phyloP scores from a whole-genome alignment of 2,888 invertebrate genomes.

The Drosophila fungiperda region DNA sequence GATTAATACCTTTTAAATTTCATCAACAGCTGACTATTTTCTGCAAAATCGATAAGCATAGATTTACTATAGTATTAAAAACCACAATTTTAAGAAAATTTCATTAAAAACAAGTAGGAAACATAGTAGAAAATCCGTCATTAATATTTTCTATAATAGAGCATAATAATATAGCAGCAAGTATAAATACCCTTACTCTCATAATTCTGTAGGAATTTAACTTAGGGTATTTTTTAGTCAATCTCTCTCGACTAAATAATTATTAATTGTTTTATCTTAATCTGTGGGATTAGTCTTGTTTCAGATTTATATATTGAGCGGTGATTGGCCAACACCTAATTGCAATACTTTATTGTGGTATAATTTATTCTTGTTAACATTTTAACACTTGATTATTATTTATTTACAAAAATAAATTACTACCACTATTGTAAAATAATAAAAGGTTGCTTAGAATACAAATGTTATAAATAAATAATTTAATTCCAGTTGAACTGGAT shows the following conservation, averaged over 20 bases:
- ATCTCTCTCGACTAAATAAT: background rate
- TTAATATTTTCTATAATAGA: background rate
- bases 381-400: background rate
- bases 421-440: background rate
- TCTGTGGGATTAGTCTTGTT: background rate
- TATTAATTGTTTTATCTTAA: background rate
- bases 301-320: background rate
- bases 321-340: background rate
- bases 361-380: no score
- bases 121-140: rapidly evolving
- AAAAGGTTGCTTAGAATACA: background rate
- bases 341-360: background rate
- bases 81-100: background rate
- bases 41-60: background rate
- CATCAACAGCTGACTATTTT: background rate
- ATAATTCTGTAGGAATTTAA: background rate
- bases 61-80: background rate
- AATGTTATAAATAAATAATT: background rate
- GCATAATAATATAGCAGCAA: background rate
- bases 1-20: background rate
- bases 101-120: background rate
- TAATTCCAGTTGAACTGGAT: background rate
- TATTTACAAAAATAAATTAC: background rate
- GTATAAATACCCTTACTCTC: background rate
- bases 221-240: background rate